phyloP scores from a whole-genome alignment of 2,113 vertebrate species.

The Indicator maculatus region DNA sequence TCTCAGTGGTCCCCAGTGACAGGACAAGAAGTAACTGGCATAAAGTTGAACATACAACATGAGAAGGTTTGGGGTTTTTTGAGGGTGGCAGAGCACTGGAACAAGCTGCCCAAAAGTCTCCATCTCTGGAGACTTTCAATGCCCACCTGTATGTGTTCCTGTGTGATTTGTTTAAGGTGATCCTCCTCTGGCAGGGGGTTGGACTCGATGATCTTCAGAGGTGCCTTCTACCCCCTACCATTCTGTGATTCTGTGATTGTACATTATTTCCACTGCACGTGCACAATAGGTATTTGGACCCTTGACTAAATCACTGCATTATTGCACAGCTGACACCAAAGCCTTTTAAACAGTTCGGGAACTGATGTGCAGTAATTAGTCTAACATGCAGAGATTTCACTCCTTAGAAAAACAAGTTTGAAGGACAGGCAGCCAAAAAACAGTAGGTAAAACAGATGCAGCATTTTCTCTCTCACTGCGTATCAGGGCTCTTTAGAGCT shows the following conservation, averaged over 20 bases:
- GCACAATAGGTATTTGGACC: neutral
- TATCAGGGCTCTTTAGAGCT: neutral
- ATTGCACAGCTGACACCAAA: neutral
- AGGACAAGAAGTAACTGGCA: too few species aligned
- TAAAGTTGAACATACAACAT: too few species aligned
- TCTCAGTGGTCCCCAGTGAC: too few species aligned
- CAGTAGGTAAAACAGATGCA: conserved; percentile 1
- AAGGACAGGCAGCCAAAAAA: conserved; percentile 6
- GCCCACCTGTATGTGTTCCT: too few species aligned
- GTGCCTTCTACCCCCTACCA: too few species aligned
- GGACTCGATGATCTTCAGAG: too few species aligned
- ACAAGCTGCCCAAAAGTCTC: too few species aligned
- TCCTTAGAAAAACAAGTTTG: conserved; percentile 12
- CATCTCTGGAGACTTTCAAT: too few species aligned
- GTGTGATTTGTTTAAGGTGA: too few species aligned
- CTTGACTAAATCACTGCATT: neutral
- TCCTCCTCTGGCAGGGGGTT: too few species aligned
- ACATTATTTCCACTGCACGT: fast-evolving
- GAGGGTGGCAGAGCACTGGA: too few species aligned
- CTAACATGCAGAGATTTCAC: neutral
- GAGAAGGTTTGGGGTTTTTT: too few species aligned
- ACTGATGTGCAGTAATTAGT: neutral
- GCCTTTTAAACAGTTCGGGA: neutral
- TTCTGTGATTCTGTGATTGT: neutral
- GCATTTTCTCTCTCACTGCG: neutral